Base-by-base conservation (phyloP, 2,797 vertebrate species). In the Molossus molossus region DNA sequence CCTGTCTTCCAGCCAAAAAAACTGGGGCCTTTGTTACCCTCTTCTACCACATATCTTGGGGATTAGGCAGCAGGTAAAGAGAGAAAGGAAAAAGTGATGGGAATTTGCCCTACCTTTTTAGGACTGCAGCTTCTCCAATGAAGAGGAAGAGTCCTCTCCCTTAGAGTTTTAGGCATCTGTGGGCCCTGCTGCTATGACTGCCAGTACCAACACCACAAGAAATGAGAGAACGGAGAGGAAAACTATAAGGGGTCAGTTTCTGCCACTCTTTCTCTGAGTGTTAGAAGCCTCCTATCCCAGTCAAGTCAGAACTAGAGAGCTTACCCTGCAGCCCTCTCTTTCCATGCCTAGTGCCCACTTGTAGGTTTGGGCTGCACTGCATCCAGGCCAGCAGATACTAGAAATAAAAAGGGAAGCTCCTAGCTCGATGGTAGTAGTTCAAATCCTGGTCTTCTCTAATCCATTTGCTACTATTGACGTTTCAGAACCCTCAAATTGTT, bases 201-300 rank as follows among this genome's bases (percentile, higher is more conserved):
- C 18, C 11, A 37, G 14, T 58, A 87, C 20, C 3, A 20, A 15
- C 6, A 62, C 9, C 12, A 65, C 13, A 33, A 55, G 58, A 79
- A 13, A 55, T 0, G 29, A 90, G 45, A 65, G 27, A 67, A 67
- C 0, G 9, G 11, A 23, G 40, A 29, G 11, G 23, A 27, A n/a
- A 33, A 23, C 29, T 58, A 82, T 20, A 53, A 57, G 57, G 25
- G 40, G 50, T 33, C 17, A 55, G 53, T 37, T 80, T 48, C 57
- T 73, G 57, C 18, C 23, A 15, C 65, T 87, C 40, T 58, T 76
- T 87, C 67, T 75, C 53, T 40, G 48, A 50, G 57, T 9, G 9
- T n/a, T 75, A 37, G 27, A 82, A 55, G n/a, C 73, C 57, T 93
- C 62, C 62, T 89, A 64, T 73, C 15, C 53, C 9, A 96, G 13